Base-by-base conservation (phyloP, 2,888 invertebrate genomes). In the Temnothorax unifasciatus region DNA sequence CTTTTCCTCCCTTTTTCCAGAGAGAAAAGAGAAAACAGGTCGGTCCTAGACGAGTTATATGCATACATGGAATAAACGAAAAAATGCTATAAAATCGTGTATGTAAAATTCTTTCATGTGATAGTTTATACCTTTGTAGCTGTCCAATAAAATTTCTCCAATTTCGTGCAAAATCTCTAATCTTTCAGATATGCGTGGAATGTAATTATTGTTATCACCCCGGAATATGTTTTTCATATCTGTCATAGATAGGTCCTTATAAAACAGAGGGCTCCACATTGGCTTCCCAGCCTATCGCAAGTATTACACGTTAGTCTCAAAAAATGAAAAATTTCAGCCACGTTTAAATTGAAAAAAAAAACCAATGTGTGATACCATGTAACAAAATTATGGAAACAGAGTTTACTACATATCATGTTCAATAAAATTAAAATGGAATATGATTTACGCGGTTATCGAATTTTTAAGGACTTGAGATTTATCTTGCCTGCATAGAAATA, bases 181-280 rank as follows among this genome's bases (percentile, higher is more conserved):
- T 38, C 21, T 71, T 71, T 8, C 2, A 3, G 0, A 0, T 38
- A 38, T 15, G 2, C 6, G 4, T 57, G 71, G 71, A 0, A 71
- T 71, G 11, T 0, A 1, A 25, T 4, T 4, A 1, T 61, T 1
- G 34, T 15, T 2, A 15, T 71, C 71, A 54, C 71, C 34, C 9
- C 21, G 34, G 3, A 71, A 71, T 54, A 71, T 71, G 0, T 1
- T 1, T 21, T 21, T 21, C 15, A 15, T 21, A 0, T 71, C 5
- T 4, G 1, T 0, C 5, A 6, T n/a, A 64, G n/a, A n/a, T 54
- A 71, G 3, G 0, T 4, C 1, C 38, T 8, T 18, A 15, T 71
- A 71, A 71, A 15, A 71, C 9, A 11, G 1, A 38, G 71, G 38
- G 9, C 18, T 2, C 71, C 71, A 71, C 0, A 71, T 71, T 54